phyloP scores from a whole-genome alignment of 1,140 invertebrate genomes.

The Cheumatopsyche charites region DNA sequence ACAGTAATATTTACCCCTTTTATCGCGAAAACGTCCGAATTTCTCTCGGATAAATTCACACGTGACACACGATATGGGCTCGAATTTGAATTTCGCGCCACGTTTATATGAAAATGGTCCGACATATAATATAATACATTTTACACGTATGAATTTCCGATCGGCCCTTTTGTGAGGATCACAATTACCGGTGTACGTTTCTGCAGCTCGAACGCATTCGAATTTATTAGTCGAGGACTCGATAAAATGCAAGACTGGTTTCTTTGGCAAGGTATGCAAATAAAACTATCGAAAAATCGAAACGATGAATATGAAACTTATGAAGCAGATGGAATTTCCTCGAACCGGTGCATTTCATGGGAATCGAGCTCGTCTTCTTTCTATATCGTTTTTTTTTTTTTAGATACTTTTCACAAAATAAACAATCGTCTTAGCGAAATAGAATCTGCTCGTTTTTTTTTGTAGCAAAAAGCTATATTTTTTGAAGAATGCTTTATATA shows the following conservation, averaged over 20 bases:
- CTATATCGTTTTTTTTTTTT: background rate
- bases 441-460: slow-evolving; percentile 2
- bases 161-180: too few species aligned
- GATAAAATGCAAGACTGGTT: too few species aligned
- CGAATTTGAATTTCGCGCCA: background rate
- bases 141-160: too few species aligned
- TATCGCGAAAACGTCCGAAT: background rate
- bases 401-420: slow-evolving; percentile 14
- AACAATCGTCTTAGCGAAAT: slow-evolving; percentile 10
- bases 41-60: background rate
- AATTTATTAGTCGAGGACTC: too few species aligned
- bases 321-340: too few species aligned
- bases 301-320: too few species aligned
- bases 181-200: too few species aligned
- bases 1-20: background rate
- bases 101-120: too few species aligned
- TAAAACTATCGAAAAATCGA: too few species aligned
- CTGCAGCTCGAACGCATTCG: too few species aligned
- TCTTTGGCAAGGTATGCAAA: too few species aligned
- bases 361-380: slow-evolving; percentile 13
- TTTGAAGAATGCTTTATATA: slow-evolving; percentile 4
- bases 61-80: slow-evolving; percentile 3
- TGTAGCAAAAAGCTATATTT: background rate
- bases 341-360: slow-evolving; percentile 19
- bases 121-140: too few species aligned